Percentiles rank a stretch among this genome's conserved stretches.
Conservation (phyloP, 1,140 invertebrate genomes). For the Zaprionus ghesquierei region DNA sequence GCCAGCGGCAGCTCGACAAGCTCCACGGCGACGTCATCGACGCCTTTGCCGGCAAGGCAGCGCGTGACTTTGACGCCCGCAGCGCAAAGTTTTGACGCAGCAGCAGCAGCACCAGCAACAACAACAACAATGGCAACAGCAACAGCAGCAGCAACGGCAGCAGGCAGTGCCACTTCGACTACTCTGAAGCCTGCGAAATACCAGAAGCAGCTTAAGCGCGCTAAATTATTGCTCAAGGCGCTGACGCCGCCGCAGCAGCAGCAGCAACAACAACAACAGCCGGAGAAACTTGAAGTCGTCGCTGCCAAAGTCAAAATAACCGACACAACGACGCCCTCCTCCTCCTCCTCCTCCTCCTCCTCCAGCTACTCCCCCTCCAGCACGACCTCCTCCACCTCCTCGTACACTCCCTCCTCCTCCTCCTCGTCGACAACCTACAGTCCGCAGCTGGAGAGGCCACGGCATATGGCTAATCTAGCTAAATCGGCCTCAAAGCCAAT, state of each 20-base stretch:
- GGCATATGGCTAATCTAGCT: conserved; percentile 60
- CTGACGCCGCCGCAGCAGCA: conserved; percentile 41
- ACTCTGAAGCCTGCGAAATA: conserved; percentile 61
- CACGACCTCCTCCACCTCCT: background rate
- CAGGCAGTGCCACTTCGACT: conserved; percentile 8
- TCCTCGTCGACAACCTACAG: conserved; percentile 19
- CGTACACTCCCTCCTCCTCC: conserved; percentile 12
- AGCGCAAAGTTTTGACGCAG: conserved; percentile 31
- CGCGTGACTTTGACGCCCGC: conserved; percentile 47
- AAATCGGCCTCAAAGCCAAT: conserved; percentile 77
- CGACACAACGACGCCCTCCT: conserved; percentile 21
- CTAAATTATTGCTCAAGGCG: conserved; percentile 78
- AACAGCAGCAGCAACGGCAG: conserved; percentile 11
- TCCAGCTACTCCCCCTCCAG: background rate
- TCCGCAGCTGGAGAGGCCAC: conserved; percentile 6
- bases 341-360: background rate
- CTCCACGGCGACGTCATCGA: conserved; percentile 13
- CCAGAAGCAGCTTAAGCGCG: conserved; percentile 75
- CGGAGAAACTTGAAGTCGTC: conserved; percentile 56
- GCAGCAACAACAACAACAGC: conserved; percentile 11
- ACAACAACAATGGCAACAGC: conserved; percentile 6
- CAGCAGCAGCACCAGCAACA: conserved; percentile 14
- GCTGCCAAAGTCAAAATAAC: conserved; percentile 51
- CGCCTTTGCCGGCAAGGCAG: conserved; percentile 8
- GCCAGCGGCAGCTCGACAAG: conserved; percentile 22